Conservation (phyloP, 37 sponge, comb jelly and placozoan species). For the Cliona cf. orientalis region DNA sequence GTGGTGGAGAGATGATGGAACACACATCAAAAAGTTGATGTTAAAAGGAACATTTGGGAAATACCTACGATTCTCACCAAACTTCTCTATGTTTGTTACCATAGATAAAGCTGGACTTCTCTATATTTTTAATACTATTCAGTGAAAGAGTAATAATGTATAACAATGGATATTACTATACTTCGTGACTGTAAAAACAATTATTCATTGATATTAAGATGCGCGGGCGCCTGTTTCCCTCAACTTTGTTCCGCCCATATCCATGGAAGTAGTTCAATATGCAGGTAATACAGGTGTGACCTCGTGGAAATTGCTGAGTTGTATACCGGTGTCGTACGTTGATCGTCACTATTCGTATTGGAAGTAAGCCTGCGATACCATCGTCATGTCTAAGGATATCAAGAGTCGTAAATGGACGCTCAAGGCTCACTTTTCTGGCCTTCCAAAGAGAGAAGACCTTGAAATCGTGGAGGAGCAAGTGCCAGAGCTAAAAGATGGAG, state of each 20-base stretch:
- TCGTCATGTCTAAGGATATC: not conserved
- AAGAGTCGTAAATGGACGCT: constrained; percentile 46
- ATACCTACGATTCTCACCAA: constrained; percentile 60
- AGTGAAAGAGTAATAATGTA: not conserved
- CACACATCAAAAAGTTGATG: constrained; percentile 18
- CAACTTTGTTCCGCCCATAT: no score
- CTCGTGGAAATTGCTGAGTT: no score
- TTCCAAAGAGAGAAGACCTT: constrained; percentile 56
- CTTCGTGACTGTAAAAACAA: no score
- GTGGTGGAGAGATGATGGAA: constrained; percentile 71
- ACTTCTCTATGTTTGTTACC: constrained; percentile 72
- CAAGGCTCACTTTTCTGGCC: constrained; percentile 49
- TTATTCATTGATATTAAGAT: no score
- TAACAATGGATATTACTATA: no score
- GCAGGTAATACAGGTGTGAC: no score
- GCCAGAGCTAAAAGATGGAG: constrained; percentile 76
- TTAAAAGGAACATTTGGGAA: constrained; percentile 77
- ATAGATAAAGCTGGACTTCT: constrained; percentile 73
- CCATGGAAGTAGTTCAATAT: no score
- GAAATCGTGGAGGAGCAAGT: constrained; percentile 67
- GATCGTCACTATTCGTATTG: no score
- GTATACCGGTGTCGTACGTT: no score
- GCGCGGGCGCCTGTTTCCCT: no score
- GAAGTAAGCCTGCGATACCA: no score
- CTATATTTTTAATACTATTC: constrained; percentile 42